Conservation (phyloP, 2,113 vertebrate genomes). For the Uria lomvia region DNA sequence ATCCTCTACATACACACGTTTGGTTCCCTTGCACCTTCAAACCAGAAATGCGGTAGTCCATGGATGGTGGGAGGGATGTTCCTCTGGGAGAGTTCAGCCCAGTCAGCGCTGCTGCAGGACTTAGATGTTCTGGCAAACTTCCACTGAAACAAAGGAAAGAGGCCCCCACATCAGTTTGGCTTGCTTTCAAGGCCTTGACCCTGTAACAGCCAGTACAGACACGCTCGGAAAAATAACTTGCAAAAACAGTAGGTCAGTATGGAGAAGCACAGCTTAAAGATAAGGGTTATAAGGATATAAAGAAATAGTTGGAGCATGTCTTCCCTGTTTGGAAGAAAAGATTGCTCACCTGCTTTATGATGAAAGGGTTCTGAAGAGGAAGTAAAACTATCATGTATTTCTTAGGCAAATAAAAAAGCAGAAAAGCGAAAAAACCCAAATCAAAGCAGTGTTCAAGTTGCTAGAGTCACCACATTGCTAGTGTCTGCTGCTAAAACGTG, state of each 20-base stretch:
- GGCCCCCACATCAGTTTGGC: background rate
- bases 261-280: constrained; percentile 10
- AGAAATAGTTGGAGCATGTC: background rate
- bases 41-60: background rate
- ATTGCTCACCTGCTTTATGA: background rate
- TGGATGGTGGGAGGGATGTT: background rate
- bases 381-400: background rate
- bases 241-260: background rate
- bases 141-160: constrained; percentile 36
- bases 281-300: background rate
- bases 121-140: background rate
- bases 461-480: background rate
- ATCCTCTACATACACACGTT: background rate
- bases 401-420: background rate
- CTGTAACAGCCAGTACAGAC: background rate
- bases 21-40: background rate
- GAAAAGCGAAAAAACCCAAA: background rate
- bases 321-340: background rate
- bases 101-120: background rate
- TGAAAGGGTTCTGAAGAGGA: background rate
- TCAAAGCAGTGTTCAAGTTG: background rate
- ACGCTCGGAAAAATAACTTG: constrained; percentile 40
- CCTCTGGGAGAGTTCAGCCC: background rate
- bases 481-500: background rate
- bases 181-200: constrained; percentile 18